phyloP scores from a whole-genome alignment of 1,140 invertebrate species.

The Philaenus spumarius region DNA sequence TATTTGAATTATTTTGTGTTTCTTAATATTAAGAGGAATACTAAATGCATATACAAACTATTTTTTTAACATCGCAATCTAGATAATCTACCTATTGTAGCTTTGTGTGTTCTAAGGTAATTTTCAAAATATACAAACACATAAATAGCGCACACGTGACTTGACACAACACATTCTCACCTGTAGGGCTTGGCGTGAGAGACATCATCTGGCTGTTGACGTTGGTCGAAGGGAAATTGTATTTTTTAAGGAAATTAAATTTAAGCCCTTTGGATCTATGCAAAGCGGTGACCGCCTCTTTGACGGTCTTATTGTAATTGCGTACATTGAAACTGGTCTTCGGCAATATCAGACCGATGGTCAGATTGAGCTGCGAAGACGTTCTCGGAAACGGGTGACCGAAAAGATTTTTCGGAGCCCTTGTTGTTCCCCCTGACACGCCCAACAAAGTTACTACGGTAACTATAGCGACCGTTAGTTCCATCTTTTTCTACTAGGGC shows the following conservation, averaged over 20 bases:
- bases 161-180: too few species aligned
- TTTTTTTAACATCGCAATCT: too few species aligned
- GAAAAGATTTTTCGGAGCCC: background rate
- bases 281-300: constrained; percentile 51
- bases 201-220: constrained; percentile 59
- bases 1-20: too few species aligned
- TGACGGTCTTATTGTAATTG: constrained; percentile 60
- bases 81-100: too few species aligned
- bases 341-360: constrained; percentile 56
- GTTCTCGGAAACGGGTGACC: background rate
- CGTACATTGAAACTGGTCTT: constrained; percentile 56
- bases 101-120: too few species aligned
- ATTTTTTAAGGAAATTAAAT: constrained; percentile 54
- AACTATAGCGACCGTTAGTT: constrained; percentile 26
- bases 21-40: too few species aligned
- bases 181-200: constrained; percentile 68
- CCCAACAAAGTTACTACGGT: constrained; percentile 29
- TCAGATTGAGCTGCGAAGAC: constrained; percentile 32
- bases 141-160: too few species aligned
- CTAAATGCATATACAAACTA: too few species aligned
- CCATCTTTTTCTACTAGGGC: constrained; percentile 13
- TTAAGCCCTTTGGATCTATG: constrained; percentile 48
- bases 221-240: constrained; percentile 51
- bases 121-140: too few species aligned
- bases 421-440: background rate